Evolutionary conservation across 2,888 invertebrate genomes (phyloP), one percentile per base, ranked within the genome.

Genomic region (Drosophila picticornis): DNA sequence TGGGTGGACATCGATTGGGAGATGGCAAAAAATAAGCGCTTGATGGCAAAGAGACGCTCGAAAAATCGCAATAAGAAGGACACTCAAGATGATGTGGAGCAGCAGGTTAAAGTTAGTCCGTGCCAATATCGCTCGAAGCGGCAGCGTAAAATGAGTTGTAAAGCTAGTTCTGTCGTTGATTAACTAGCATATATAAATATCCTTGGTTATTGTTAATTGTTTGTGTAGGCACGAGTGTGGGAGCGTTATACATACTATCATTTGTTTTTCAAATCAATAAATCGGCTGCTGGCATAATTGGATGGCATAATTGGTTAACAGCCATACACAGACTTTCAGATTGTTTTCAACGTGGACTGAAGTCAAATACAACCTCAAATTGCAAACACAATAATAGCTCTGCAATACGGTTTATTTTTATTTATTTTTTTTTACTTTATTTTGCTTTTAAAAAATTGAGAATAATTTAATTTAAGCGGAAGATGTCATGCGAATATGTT

Each of bases 1-100:
- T 87, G 86, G 86, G 72, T 77, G 11, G 56, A 69, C 7, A 34
- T 75, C 5, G 51, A 77, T 10, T n/a, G 34, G 31, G 73, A 75
- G 46, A 36, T 51, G 50, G 31, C 36, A 1, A 27, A 51, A 0
- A 38, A 58, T 13, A 51, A 56, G 6, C 43, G 62, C 1, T 6
- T 27, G 4, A 22, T 40, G 3, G 59, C 2, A 16, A 25, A 43
- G 32, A 11, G 29, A 36, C 32, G 61, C 0, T 60, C 27, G 1
- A 60, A 59, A 16, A 55, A 55, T 61, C 64, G 36, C 38, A 19
- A 7, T 10, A 13, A 52, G 1, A 31, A 27, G 13, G 22, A 40
- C 32, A 13, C 2, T 5, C 22, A 10, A 13, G 25, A 36, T 10
- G 52, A 62, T 13, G 11, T 6, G 16, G 25, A 25, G 2, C 10